These are phyloP conservation scores for Maniola hyperantus DNA, from an alignment of 2,888 invertebrate species.

Conservation along the genomic window DNA sequence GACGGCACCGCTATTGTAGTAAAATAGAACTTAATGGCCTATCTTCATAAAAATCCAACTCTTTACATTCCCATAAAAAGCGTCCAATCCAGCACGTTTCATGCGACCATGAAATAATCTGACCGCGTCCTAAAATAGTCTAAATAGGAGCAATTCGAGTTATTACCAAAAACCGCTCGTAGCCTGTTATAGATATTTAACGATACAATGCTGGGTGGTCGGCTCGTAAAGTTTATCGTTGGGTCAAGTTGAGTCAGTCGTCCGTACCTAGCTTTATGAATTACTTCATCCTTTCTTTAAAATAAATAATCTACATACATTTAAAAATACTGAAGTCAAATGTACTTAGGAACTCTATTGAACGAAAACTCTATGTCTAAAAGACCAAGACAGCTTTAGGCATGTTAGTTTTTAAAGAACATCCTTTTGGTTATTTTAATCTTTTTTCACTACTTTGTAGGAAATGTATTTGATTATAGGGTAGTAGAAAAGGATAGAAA, in stretches of 20 bases:
- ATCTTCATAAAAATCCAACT: neutral
- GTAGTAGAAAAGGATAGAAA: no score
- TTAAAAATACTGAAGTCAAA: neutral
- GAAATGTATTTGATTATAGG: no score
- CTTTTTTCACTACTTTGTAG: no score
- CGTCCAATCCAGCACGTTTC: constrained; percentile 8
- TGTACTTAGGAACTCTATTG: no score
- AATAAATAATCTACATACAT: neutral
- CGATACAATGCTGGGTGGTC: constrained; percentile 48
- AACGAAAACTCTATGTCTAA: neutral
- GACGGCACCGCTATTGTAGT: no score
- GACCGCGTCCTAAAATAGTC: constrained; percentile 33
- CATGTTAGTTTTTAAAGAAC: no score
- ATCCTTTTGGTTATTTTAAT: no score
- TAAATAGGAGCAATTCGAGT: constrained; percentile 40
- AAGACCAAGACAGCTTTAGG: no score
- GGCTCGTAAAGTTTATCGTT: constrained; percentile 43
- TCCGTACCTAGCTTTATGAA: constrained; percentile 28
- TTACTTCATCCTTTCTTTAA: neutral
- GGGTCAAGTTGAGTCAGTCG: constrained; percentile 40
- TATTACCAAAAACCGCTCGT: constrained; percentile 46
- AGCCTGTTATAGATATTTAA: constrained; percentile 47
- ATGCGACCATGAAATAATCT: constrained; percentile 23
- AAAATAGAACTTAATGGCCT: neutral
- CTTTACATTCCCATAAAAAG: neutral